These are phyloP conservation scores for Umimayanthus chanpuru DNA, from an alignment of 92 coral and sea anemone genomes.

Conservation along the genomic window DNA sequence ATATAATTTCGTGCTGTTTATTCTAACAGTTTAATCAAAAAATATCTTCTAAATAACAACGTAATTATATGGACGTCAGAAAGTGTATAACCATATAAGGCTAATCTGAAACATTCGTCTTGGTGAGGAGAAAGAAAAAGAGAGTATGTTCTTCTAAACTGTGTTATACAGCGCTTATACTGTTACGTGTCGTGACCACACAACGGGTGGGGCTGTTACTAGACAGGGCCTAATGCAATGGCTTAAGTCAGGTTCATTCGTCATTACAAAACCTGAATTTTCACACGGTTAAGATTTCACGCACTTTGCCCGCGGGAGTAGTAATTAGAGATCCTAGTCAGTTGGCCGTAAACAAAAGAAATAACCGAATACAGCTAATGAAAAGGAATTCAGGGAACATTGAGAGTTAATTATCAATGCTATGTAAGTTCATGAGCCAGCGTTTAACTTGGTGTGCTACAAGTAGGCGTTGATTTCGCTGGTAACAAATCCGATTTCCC, in stretches of 20 bases:
- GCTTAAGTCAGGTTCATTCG: not conserved
- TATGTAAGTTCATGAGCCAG: not conserved
- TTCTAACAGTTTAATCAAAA: not conserved
- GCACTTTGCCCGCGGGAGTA: not conserved
- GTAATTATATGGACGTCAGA: too few relatives aligned
- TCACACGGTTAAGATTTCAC: not conserved
- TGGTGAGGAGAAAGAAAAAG: not conserved
- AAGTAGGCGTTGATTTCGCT: not conserved
- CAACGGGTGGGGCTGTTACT: not conserved
- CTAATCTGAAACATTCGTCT: not conserved
- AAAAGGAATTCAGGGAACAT: not conserved
- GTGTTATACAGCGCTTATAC: not conserved
- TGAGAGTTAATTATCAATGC: not conserved
- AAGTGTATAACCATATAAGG: not conserved
- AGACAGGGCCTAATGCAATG: not conserved
- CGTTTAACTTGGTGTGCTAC: not conserved
- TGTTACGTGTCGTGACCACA: slow-evolving; percentile 5
- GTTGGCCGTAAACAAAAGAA: not conserved
- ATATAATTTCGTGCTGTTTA: not conserved
- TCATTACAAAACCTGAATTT: not conserved
- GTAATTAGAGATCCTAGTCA: not conserved
- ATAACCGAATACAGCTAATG: not conserved
- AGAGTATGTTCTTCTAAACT: too few relatives aligned
- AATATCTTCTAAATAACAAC: too few relatives aligned
- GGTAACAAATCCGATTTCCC: slow-evolving; percentile 2